These are phyloP conservation scores for Coccyzus lansbergi DNA, from an alignment of 2,797 vertebrate genomes.

Conservation along the genomic window DNA sequence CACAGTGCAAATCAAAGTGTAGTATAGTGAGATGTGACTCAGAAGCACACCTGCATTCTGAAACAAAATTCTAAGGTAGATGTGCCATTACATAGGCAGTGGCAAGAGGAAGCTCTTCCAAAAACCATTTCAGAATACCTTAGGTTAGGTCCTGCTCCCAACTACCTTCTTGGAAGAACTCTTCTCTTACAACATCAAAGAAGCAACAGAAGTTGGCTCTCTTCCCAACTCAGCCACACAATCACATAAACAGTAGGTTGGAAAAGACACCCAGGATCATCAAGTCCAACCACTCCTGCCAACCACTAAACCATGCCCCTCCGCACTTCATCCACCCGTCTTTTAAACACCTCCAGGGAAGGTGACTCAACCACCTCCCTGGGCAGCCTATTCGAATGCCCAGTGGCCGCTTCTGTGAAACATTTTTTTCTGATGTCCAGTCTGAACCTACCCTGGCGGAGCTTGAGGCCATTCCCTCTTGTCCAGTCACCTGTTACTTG, in stretches of 20 bases:
- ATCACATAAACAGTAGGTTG: neutral
- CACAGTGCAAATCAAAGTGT: neutral
- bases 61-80: neutral
- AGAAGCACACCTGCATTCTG: neutral
- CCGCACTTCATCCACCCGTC: too few relatives aligned
- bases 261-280: too few relatives aligned
- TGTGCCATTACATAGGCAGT: neutral
- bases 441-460: too few relatives aligned
- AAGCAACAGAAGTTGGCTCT: neutral
- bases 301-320: too few relatives aligned
- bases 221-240: neutral
- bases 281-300: too few relatives aligned
- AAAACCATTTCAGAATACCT: neutral
- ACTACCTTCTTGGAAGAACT: neutral
- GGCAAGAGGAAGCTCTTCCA: neutral
- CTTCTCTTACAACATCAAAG: neutral
- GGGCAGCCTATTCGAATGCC: too few relatives aligned
- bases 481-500: too few relatives aligned
- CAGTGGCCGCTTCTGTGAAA: too few relatives aligned
- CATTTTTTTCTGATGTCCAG: too few relatives aligned
- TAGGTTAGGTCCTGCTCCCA: neutral
- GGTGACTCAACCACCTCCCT: too few relatives aligned
- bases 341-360: too few relatives aligned
- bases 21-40: neutral
- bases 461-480: too few relatives aligned